Percentiles rank a stretch among this genome's conserved stretches.
phyloP scores from a whole-genome alignment of 2,888 invertebrate genomes.

The Bedellia somnulentella region DNA sequence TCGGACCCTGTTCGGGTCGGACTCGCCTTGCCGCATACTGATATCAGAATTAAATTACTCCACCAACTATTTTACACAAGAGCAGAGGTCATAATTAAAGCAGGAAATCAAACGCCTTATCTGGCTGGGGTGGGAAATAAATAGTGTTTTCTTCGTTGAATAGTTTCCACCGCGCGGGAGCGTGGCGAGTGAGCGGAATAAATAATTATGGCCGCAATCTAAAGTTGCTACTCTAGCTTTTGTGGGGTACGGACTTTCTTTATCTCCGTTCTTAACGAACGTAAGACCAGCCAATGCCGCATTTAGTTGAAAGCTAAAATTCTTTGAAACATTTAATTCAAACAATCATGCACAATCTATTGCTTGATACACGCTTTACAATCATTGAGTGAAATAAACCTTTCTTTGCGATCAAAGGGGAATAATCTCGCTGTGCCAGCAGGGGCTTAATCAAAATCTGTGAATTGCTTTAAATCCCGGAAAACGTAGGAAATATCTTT shows the following conservation, averaged over 20 bases:
- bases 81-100: conserved; percentile 59
- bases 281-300: conserved; percentile 32
- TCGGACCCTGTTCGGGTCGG: no score
- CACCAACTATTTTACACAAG: conserved; percentile 57
- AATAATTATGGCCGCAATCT: conserved; percentile 56
- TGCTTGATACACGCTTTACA: conserved; percentile 52
- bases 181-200: conserved; percentile 54
- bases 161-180: conserved; percentile 39
- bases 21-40: conserved; percentile 48
- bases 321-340: not conserved
- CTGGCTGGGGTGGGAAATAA: conserved; percentile 54
- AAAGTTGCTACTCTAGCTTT: conserved; percentile 29
- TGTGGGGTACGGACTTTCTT: conserved; percentile 22
- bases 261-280: conserved; percentile 16
- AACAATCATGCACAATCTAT: conserved; percentile 42
- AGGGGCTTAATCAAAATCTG: conserved; percentile 59
- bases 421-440: conserved; percentile 55
- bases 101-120: conserved; percentile 59
- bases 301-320: not conserved
- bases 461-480: conserved; percentile 61
- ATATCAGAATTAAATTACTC: conserved; percentile 55
- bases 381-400: conserved; percentile 58
- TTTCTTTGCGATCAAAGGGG: conserved; percentile 59
- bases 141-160: conserved; percentile 55
- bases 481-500: conserved; percentile 60